Percentiles rank a stretch among this genome's conserved stretches.
These are phyloP conservation scores for Spisula solida DNA, from an alignment of 2,888 invertebrate genomes.

Conservation along the genomic window DNA sequence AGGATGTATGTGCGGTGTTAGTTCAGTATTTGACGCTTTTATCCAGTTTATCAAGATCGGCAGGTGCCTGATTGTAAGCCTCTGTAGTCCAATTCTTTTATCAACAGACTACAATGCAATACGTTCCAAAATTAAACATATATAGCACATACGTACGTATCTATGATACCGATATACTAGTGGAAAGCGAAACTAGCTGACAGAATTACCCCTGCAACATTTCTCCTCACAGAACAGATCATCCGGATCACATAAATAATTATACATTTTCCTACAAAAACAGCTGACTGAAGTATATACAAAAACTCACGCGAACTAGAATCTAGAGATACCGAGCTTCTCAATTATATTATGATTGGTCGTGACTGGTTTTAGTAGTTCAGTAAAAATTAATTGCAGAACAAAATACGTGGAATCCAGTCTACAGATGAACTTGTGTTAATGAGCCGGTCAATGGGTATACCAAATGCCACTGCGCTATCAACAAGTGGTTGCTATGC, in stretches of 20 bases:
- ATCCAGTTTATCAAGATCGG: background rate
- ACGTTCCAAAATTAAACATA: background rate
- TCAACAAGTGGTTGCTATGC: too few relatives aligned
- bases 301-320: background rate
- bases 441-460: too few relatives aligned
- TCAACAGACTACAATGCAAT: background rate
- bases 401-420: background rate
- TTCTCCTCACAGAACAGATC: conserved; percentile 1
- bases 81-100: background rate
- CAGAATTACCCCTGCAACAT: background rate
- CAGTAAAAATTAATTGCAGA: background rate
- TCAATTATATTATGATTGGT: conserved; percentile 14
- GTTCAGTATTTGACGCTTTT: background rate
- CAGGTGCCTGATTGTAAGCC: background rate
- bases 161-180: background rate
- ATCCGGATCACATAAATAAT: background rate
- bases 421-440: background rate
- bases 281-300: conserved; percentile 39
- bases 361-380: conserved; percentile 15
- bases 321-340: background rate
- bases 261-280: conserved; percentile 13
- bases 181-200: background rate
- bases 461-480: too few relatives aligned
- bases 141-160: too few relatives aligned
- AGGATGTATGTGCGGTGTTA: background rate